Evolutionary conservation across 2,113 vertebrate species (phyloP).

Genomic region (Toxostoma redivivum): DNA sequence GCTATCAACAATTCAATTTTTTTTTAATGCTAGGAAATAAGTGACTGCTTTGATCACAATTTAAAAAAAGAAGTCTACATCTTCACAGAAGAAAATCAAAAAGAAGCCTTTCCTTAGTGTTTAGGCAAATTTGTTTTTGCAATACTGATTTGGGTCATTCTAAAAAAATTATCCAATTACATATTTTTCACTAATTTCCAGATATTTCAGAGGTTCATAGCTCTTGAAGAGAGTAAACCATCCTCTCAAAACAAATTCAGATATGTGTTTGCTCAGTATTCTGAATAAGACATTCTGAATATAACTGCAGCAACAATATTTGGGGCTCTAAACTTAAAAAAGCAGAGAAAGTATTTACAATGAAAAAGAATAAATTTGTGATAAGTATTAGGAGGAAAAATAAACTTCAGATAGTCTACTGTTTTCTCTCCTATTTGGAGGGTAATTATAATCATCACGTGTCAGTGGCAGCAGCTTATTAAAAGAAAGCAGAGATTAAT

Average conservation of each 20-base stretch:
- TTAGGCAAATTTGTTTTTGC: not conserved
- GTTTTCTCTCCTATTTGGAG: not conserved
- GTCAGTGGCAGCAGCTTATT: not conserved
- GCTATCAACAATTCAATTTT: not conserved
- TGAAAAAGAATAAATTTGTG: not conserved
- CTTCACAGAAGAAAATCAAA: not conserved
- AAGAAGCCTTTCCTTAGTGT: not conserved
- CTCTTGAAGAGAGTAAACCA: not conserved
- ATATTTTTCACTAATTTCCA: not conserved
- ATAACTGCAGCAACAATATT: not conserved
- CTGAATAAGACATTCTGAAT: not conserved
- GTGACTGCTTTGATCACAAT: not conserved
- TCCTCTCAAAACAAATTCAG: not conserved
- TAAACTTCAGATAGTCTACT: not conserved
- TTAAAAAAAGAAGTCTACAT: not conserved
- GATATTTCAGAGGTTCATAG: not conserved
- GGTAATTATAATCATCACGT: not conserved
- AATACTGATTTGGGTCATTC: not conserved
- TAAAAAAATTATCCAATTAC: not conserved
- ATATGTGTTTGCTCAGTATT: not conserved
- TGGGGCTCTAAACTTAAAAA: not conserved
- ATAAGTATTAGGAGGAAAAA: not conserved
- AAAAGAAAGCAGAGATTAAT: not conserved
- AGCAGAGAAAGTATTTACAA: not conserved
- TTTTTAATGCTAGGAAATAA: not conserved